Evolutionary conservation across 2,888 invertebrate species (phyloP).

Genomic region (Prosapia bicincta): DNA sequence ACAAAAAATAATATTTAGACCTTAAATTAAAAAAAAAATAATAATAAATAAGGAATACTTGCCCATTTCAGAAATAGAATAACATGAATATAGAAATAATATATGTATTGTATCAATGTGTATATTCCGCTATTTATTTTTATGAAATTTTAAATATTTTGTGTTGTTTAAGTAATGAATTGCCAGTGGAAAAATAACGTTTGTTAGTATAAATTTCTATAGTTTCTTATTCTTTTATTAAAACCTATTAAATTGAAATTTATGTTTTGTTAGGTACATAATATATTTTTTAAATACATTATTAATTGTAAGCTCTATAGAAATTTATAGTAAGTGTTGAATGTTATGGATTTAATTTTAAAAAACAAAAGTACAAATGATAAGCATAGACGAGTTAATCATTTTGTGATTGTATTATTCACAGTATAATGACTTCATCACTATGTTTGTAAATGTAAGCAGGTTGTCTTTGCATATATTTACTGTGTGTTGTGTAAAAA

Average conservation of each 20-base stretch:
- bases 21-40: too few species aligned
- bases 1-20: too few species aligned
- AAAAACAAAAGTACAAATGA: neutral
- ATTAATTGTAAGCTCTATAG: neutral
- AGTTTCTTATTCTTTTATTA: too few species aligned
- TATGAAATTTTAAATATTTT: neutral
- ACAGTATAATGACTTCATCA: neutral
- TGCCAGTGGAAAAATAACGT: neutral
- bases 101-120: neutral
- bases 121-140: neutral
- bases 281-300: neutral
- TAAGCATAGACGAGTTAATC: neutral
- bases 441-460: neutral
- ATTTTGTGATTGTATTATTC: conserved; percentile 1
- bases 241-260: neutral
- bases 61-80: neutral
- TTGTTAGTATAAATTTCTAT: neutral
- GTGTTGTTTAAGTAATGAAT: neutral
- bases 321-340: neutral
- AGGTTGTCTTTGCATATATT: neutral
- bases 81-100: neutral
- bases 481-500: conserved; percentile 19
- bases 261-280: neutral
- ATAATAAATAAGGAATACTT: too few species aligned
- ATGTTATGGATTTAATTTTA: neutral